Evolutionary conservation across 2,113 vertebrate species (phyloP).

Genomic region (Tachysurus vachellii): DNA sequence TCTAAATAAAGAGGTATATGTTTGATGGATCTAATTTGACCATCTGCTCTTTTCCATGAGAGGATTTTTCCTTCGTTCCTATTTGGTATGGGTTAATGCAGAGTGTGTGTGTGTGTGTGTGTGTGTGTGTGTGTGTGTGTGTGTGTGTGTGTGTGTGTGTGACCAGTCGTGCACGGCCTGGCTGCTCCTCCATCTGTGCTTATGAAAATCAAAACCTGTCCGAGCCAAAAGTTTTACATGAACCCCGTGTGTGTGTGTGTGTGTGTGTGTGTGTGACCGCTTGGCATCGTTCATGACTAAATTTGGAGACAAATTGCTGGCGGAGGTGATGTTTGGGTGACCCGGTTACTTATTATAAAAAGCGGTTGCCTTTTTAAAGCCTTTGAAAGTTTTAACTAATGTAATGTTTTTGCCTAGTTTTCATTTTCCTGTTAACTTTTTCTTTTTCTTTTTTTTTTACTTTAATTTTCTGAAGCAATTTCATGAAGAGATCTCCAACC

Average conservation of each 20-base stretch:
- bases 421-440: neutral
- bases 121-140: conserved; percentile 3
- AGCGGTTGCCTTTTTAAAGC: neutral
- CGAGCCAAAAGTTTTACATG: conserved; percentile 55
- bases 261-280: conserved; percentile 61
- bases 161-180: conserved; percentile 39
- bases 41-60: conserved; percentile 1
- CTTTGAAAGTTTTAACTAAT: conserved; percentile 10
- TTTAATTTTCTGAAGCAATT: neutral
- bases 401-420: conserved; percentile 6
- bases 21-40: neutral
- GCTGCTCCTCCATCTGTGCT: conserved; percentile 49
- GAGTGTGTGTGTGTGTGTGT: neutral
- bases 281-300: conserved; percentile 53
- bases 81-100: neutral
- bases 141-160: conserved; percentile 9
- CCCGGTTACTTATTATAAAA: conserved; percentile 48
- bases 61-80: conserved; percentile 22
- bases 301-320: conserved; percentile 42
- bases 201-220: conserved; percentile 43
- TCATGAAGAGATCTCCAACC: neutral
- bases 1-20: neutral
- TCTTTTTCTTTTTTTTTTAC: neutral
- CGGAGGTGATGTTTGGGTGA: conserved; percentile 56
- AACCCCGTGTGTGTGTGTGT: conserved; percentile 52